phyloP scores from a whole-genome alignment of 2,113 vertebrate genomes.

The Ciconia stormi region DNA sequence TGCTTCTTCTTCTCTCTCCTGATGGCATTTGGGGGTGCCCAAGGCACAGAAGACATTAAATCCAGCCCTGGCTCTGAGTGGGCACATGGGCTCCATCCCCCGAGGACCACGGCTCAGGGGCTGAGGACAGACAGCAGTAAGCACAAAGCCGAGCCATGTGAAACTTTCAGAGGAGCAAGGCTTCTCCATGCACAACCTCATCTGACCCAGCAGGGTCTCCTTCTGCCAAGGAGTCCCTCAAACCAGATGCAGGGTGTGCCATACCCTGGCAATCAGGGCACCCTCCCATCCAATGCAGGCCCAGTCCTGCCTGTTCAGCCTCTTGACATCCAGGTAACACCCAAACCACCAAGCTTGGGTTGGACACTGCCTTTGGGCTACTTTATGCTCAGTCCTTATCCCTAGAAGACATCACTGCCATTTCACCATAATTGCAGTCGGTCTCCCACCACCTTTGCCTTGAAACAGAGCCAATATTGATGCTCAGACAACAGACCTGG shows the following conservation, averaged over 20 bases:
- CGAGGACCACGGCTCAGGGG: accelerated
- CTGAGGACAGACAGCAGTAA: not conserved
- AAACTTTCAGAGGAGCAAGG: not conserved
- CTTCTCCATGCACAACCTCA: not conserved
- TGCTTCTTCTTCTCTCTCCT: not conserved
- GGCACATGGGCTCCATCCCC: accelerated
- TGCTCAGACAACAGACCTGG: not conserved
- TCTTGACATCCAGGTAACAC: not conserved
- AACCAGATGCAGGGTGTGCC: not conserved
- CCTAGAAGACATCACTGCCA: not conserved
- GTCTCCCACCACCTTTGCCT: not conserved
- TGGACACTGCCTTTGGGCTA: not conserved
- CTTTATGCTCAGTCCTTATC: not conserved
- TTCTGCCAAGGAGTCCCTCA: not conserved
- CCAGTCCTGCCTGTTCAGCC: not conserved
- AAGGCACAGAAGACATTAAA: not conserved
- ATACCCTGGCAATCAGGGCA: not conserved
- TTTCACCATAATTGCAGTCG: accelerated
- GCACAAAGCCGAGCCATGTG: not conserved
- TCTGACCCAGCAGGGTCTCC: not conserved
- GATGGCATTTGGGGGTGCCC: not conserved
- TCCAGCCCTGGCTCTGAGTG: accelerated
- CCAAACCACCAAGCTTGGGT: not conserved
- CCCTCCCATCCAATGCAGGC: not conserved
- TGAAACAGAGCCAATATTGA: not conserved